Evolutionary conservation across 2,113 vertebrate species (phyloP), one percentile per base, ranked within the genome.

Genomic region (Ciconia stormi): DNA sequence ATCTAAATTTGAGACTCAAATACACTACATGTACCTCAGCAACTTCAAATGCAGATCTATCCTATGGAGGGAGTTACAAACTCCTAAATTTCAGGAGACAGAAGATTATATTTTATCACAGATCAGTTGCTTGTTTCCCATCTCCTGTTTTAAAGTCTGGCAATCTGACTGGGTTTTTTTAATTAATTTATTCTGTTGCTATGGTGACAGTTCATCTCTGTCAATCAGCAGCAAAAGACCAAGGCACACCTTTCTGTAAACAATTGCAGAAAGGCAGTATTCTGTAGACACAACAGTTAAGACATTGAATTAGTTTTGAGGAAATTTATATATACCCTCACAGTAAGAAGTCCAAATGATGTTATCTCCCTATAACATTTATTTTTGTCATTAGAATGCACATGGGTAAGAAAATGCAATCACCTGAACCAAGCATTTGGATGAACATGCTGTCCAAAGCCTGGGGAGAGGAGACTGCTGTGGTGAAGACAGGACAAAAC

Each of bases 141-240:
- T 66, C 21, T 90, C 36, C 58, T 26, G 25, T 50, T 96, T 93
- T 40, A 59, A 93, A 78, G 12, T 27, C 50, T 67, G 44, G 52
- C 59, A 80, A 89, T 56, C 23, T 88, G 56, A 58, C 22, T 13
- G 14, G 10, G 0, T 7, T 82, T 89, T 89, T 65, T 20, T 22
- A 82, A 82, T 87, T 53, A 86, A 90, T 88, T 92, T 90, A 77
- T 95, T 95, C 79, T 55, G 95, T 93, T 96, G 76, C 92, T 61
- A 94, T 79, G 70, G 94, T 83, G 82, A 87, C 50, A 55, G 42
- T 61, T 83, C 59, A 78, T 70, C 50, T 59, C 47, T 83, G 88
- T 93, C 96, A 91, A 89, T 89, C 89, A 95, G 59, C 79, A 70
- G 74, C 62, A 73, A 61, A 49, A 73, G 61, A 69, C 23, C 44